Evolutionary conservation across 2,797 vertebrate genomes (phyloP), one percentile per base, ranked within the genome.

Genomic region (Sebastiscus albofasciatus): DNA sequence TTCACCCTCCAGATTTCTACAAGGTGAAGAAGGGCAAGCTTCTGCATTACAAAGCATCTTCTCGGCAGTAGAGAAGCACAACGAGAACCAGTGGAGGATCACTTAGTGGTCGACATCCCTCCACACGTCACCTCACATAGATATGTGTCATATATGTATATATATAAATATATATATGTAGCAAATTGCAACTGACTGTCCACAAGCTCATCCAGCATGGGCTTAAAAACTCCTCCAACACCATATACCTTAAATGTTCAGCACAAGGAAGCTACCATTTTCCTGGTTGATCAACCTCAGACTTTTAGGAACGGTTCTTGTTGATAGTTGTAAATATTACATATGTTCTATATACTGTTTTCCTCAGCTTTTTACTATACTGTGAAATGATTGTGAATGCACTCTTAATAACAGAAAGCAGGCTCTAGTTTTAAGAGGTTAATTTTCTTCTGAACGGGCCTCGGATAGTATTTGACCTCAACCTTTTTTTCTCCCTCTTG

Each of bases 371-470:
- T 85, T 68, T 46, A 89, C 56, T 86, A 92, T 89, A 95, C 94
- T 96, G 95, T 96, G 95, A 96, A 96, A 83, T 88, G 5, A 80
- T 82, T 85, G 84, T 79, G 70, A 90, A 89, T 94, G 93, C 90
- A 94, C 94, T 95, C 89, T 82, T 80, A 75, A 80, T 46, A 72
- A 82, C 71, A 75, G 64, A 83, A 84, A 85, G 74, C 20, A 3
- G 34, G 60, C 79, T 85, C 54, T 46, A 31, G 66, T 79, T 79
- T 49, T 18, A 64, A 68, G 69, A 89, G 67, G 70, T 83, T 61
- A 7, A 61, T 79, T 82, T 22, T 76, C 26, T 60, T 74, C 36
- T 67, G n/a, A 66, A 62, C 3, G 9, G 72, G 69, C 68, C 68
- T 52, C 0, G 8, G 20, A 33, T 71, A 76, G 75, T 77, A 62